These are phyloP conservation scores for Cheilosia soror DNA, from an alignment of 2,888 invertebrate genomes.

Conservation along the genomic window DNA sequence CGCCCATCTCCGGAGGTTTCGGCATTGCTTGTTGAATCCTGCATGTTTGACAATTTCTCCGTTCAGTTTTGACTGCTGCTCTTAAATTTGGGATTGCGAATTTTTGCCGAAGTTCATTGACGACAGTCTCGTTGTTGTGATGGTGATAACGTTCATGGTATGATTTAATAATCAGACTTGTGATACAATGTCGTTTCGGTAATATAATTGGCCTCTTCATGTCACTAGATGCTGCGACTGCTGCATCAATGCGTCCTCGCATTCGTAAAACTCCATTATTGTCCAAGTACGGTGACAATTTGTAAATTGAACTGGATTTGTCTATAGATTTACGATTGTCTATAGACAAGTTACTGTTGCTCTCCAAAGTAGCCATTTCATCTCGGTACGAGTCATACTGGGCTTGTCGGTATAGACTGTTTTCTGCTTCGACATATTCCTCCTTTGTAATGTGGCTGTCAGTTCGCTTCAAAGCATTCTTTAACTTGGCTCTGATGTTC, in stretches of 20 bases:
- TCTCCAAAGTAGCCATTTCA: too few relatives aligned
- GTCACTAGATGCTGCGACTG: too few relatives aligned
- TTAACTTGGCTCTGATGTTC: neutral
- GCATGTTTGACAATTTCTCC: too few relatives aligned
- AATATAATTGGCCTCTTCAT: too few relatives aligned
- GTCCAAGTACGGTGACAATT: neutral
- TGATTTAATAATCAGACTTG: too few relatives aligned
- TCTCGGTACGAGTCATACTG: slow-evolving; percentile 1
- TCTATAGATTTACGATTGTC: neutral
- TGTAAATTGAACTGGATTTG: neutral
- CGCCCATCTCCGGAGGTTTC: too few relatives aligned
- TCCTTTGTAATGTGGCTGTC: too few relatives aligned
- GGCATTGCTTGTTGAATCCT: too few relatives aligned
- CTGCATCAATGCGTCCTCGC: neutral
- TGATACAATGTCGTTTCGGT: too few relatives aligned
- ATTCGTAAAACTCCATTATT: neutral
- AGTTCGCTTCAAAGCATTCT: neutral
- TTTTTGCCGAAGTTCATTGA: slow-evolving; percentile 57
- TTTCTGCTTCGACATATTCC: neutral
- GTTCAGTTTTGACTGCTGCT: too few relatives aligned
- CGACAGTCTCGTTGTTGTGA: neutral
- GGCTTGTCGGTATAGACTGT: neutral
- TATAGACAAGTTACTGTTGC: neutral
- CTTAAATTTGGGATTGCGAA: too few relatives aligned
- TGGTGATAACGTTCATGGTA: too few relatives aligned